Conservation (phyloP, 2,888 invertebrate species). For the Theodoxus fluviatilis region DNA sequence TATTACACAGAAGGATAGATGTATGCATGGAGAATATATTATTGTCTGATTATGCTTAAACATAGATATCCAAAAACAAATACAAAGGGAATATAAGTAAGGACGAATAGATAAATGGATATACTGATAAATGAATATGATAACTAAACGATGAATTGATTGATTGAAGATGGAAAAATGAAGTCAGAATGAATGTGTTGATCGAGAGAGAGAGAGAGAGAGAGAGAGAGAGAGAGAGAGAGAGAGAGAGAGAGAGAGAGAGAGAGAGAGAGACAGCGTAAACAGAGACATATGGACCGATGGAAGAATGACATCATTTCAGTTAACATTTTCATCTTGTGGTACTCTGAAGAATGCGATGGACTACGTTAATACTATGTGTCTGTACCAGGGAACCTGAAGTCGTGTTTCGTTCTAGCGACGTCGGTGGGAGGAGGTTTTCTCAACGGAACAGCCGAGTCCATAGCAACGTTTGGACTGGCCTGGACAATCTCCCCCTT, state of each 20-base stretch:
- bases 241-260: constrained; percentile 19
- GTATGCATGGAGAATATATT: no score
- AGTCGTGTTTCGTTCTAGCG: constrained; percentile 43
- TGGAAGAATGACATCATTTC: background rate
- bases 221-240: constrained; percentile 6
- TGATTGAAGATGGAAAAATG: no score
- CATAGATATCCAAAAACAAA: background rate
- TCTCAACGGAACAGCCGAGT: constrained; percentile 59
- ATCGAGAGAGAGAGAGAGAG: background rate
- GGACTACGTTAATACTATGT: background rate
- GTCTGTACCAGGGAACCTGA: no score
- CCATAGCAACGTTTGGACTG: constrained; percentile 48
- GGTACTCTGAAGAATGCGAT: background rate
- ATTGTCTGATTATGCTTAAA: no score
- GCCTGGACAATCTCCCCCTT: constrained; percentile 58
- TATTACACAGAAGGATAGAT: no score
- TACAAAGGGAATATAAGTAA: background rate
- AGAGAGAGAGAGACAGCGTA: constrained; percentile 22
- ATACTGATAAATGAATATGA: no score
- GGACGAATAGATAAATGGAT: background rate
- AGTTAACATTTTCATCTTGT: background rate
- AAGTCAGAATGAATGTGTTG: no score
- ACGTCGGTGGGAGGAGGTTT: constrained; percentile 59
- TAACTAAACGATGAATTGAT: no score
- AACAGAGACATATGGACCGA: constrained; percentile 15